Percentiles rank a stretch among this genome's conserved stretches.
phyloP scores from a whole-genome alignment of 2,888 invertebrate genomes.

The Endomychus coccineus region DNA sequence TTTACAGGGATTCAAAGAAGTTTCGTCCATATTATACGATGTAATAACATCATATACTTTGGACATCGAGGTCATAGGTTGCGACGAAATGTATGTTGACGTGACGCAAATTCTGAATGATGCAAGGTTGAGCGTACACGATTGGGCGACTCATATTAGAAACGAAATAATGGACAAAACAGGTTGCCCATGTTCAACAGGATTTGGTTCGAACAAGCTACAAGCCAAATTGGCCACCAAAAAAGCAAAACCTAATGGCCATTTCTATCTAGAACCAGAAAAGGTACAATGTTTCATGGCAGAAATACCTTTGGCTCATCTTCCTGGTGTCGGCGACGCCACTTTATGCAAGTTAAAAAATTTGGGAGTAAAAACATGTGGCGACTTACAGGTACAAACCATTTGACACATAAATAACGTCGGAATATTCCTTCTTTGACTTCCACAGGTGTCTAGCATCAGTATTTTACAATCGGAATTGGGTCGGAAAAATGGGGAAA shows the following conservation, averaged over 20 bases:
- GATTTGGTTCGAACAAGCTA: conserved; percentile 48
- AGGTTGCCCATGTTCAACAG: conserved; percentile 86
- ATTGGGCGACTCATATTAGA: conserved; percentile 72
- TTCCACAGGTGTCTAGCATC: conserved; percentile 36
- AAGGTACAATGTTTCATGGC: conserved; percentile 63
- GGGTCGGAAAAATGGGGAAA: conserved; percentile 76
- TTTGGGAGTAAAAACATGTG: conserved; percentile 62
- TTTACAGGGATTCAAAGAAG: conserved; percentile 77
- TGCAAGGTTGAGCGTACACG: conserved; percentile 56
- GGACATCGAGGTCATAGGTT: conserved; percentile 93
- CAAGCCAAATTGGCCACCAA: conserved; percentile 84
- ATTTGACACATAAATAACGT: no score
- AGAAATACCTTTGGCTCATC: conserved; percentile 60
- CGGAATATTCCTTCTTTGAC: no score
- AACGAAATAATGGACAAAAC: conserved; percentile 72
- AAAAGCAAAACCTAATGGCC: conserved; percentile 91
- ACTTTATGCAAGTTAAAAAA: conserved; percentile 54
- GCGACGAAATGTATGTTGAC: conserved; percentile 97
- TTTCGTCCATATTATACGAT: conserved; percentile 75
- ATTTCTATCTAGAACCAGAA: conserved; percentile 60
- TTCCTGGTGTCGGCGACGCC: conserved; percentile 75
- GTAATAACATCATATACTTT: conserved; percentile 75
- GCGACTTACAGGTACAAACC: conserved; percentile 57
- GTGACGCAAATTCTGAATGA: conserved; percentile 67
- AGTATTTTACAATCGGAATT: conserved; percentile 63